Percentiles rank a stretch among this genome's conserved stretches.
Evolutionary conservation across 2,888 invertebrate species (phyloP).

Genomic region (Nomada ferruginata): DNA sequence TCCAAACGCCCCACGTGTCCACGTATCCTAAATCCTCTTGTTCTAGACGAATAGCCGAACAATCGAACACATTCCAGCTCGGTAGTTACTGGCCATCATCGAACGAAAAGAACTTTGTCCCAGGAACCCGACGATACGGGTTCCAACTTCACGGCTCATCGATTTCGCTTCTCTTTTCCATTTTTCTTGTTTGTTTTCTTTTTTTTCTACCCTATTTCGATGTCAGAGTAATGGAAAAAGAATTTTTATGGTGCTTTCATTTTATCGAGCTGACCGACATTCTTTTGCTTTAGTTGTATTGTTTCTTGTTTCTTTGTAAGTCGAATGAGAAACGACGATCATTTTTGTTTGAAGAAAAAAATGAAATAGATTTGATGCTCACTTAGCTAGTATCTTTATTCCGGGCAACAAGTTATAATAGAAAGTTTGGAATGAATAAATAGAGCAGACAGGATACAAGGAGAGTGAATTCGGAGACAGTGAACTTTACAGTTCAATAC

Average conservation of each 20-base stretch:
- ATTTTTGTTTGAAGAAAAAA: background rate
- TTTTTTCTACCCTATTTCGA: background rate
- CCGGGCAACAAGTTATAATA: background rate
- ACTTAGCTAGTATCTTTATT: too few species aligned
- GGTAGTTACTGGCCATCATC: slow-evolving; percentile 48
- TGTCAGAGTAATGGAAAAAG: background rate
- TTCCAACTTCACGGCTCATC: slow-evolving; percentile 82
- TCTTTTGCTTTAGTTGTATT: background rate
- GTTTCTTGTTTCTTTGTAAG: background rate
- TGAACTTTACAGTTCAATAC: slow-evolving; percentile 15
- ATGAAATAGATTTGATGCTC: background rate
- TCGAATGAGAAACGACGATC: background rate
- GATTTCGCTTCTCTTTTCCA: slow-evolving; percentile 39
- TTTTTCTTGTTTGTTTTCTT: slow-evolving; percentile 10
- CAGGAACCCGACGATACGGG: slow-evolving; percentile 77
- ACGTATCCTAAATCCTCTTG: slow-evolving; percentile 53
- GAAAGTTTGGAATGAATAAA: background rate
- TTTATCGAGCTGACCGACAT: background rate
- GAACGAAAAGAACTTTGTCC: slow-evolving; percentile 22
- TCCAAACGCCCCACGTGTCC: slow-evolving; percentile 41
- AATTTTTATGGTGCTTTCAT: background rate
- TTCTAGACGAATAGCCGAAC: slow-evolving; percentile 21
- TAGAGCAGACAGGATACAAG: background rate
- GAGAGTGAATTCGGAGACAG: background rate
- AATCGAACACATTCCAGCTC: slow-evolving; percentile 8